These are phyloP conservation scores for Lontra canadensis DNA, from an alignment of 2,113 vertebrate species.

Conservation along the genomic window DNA sequence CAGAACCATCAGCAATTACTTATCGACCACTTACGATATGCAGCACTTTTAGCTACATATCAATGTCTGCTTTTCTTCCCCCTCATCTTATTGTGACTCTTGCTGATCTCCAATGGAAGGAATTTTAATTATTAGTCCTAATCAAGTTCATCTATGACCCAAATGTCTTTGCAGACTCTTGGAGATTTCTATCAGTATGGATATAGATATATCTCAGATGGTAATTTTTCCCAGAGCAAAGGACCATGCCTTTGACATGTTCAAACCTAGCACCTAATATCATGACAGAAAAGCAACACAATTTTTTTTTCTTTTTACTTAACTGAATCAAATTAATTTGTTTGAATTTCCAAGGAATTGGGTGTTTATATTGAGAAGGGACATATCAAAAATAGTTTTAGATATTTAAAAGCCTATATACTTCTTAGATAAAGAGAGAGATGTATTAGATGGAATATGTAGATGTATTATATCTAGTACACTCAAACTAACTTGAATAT, in stretches of 20 bases:
- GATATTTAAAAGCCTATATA: background rate
- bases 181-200: background rate
- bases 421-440: background rate
- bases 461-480: background rate
- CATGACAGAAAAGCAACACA: background rate
- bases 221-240: background rate
- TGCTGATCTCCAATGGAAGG: background rate
- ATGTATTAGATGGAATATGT: background rate
- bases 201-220: background rate
- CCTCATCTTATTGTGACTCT: background rate
- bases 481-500: background rate
- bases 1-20: background rate
- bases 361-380: background rate
- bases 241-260: background rate
- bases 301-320: background rate
- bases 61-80: background rate
- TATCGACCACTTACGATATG: fast-evolving
- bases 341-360: background rate
- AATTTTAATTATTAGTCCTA: background rate
- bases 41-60: too few species aligned
- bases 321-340: background rate
- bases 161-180: background rate
- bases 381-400: background rate
- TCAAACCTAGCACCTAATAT: background rate
- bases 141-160: background rate